These are phyloP conservation scores for Lycocorax pyrrhopterus DNA, from an alignment of 2,113 vertebrate genomes.

Conservation along the genomic window DNA sequence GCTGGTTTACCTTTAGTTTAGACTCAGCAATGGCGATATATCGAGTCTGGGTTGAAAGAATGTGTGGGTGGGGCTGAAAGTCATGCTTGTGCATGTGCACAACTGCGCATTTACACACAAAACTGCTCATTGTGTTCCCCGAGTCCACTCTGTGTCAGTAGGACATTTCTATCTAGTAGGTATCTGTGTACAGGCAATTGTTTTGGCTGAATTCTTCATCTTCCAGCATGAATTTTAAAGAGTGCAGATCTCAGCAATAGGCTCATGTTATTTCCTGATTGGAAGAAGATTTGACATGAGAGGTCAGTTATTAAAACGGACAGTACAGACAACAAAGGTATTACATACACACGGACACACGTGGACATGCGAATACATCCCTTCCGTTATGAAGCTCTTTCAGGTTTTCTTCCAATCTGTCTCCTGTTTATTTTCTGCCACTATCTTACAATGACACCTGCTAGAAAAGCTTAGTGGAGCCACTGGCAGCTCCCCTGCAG, in stretches of 20 bases:
- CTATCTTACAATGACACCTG: conserved; percentile 12
- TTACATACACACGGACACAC: not conserved
- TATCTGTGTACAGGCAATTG: not conserved
- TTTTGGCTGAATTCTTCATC: not conserved
- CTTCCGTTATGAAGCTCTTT: not conserved
- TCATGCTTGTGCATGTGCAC: not conserved
- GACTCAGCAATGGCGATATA: not conserved
- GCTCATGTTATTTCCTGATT: not conserved
- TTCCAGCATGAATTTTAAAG: not conserved
- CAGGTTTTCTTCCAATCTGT: not conserved
- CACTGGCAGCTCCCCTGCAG: not conserved
- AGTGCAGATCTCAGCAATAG: not conserved
- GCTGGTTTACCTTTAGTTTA: not conserved
- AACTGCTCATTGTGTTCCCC: fast-evolving
- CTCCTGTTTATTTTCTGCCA: not conserved
- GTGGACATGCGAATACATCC: not conserved
- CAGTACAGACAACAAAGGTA: not conserved
- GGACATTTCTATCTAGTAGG: not conserved
- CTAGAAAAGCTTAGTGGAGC: not conserved
- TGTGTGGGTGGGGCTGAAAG: not conserved
- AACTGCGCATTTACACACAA: fast-evolving
- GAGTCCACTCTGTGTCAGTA: not conserved
- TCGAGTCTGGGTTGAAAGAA: not conserved
- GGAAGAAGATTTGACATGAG: not conserved
- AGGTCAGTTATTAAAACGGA: not conserved